Evolutionary conservation across 2,113 vertebrate species (phyloP).

Genomic region (Ramphastos sulfuratus): DNA sequence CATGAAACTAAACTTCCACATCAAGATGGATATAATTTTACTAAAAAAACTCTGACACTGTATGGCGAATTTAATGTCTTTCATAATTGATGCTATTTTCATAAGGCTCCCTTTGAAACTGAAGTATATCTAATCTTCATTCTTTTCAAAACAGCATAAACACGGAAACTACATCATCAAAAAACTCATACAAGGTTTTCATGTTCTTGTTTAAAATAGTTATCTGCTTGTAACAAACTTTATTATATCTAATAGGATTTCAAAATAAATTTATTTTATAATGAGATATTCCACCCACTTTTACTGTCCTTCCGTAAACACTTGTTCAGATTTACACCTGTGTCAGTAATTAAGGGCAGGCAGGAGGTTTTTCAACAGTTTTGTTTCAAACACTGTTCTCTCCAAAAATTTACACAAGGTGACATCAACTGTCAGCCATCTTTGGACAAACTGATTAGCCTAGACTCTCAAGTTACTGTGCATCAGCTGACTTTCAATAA

Average conservation of each 20-base stretch:
- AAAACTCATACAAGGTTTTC: not conserved
- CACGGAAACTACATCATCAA: not conserved
- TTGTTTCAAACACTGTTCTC: not conserved
- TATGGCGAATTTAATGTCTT: not conserved
- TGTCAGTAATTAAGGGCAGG: not conserved
- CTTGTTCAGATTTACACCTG: not conserved
- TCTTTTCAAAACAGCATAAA: not conserved
- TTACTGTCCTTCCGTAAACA: not conserved
- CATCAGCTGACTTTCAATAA: not conserved
- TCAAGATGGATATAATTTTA: not conserved
- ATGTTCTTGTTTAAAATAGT: not conserved
- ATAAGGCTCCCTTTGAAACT: not conserved
- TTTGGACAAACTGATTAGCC: not conserved
- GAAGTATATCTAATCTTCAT: not conserved
- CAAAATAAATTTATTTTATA: not conserved
- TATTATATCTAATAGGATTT: not conserved
- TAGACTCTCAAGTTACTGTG: not conserved
- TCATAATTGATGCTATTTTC: not conserved
- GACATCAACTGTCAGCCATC: not conserved
- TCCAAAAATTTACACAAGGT: not conserved
- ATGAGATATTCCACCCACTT: not conserved
- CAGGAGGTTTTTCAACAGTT: not conserved
- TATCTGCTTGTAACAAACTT: not conserved
- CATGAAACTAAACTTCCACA: not conserved
- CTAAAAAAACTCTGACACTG: not conserved